phyloP scores from a whole-genome alignment of 2,888 invertebrate genomes.

The Meganola albula region DNA sequence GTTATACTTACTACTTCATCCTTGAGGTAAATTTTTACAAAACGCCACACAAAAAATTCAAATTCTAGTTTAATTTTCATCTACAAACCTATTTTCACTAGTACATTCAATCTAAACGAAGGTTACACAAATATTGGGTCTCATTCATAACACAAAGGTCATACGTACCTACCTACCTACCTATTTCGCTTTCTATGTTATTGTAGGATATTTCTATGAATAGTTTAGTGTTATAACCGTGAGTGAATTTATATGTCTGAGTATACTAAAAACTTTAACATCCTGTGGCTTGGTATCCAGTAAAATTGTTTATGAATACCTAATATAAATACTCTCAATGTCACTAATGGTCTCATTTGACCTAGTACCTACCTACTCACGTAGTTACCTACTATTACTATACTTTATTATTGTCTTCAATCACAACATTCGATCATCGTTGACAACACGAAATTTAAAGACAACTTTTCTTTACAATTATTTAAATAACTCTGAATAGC shows the following conservation, averaged over 20 bases:
- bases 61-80: no score
- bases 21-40: slow-evolving; percentile 9
- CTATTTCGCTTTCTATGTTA: slow-evolving; percentile 13
- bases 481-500: no score
- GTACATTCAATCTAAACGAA: slow-evolving; percentile 10
- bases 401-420: no score
- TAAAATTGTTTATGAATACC: no score
- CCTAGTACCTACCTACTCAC: no score
- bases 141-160: slow-evolving; percentile 18
- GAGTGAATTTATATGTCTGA: slow-evolving; percentile 42
- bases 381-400: no score
- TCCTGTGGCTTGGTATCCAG: no score
- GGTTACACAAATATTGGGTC: slow-evolving; percentile 24
- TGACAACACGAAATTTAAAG: no score
- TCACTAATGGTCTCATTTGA: slow-evolving; percentile 25
- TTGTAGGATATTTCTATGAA: slow-evolving; percentile 20
- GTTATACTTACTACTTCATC: no score
- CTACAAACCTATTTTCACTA: slow-evolving; percentile 16
- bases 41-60: slow-evolving; percentile 6
- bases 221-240: slow-evolving; percentile 33
- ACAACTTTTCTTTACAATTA: no score
- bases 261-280: slow-evolving; percentile 40
- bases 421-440: no score
- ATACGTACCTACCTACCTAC: no score
- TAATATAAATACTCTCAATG: slow-evolving; percentile 30